Evolutionary conservation across 2,888 invertebrate species (phyloP), one percentile per base, ranked within the genome.

Genomic region (Drosophila helvetica): DNA sequence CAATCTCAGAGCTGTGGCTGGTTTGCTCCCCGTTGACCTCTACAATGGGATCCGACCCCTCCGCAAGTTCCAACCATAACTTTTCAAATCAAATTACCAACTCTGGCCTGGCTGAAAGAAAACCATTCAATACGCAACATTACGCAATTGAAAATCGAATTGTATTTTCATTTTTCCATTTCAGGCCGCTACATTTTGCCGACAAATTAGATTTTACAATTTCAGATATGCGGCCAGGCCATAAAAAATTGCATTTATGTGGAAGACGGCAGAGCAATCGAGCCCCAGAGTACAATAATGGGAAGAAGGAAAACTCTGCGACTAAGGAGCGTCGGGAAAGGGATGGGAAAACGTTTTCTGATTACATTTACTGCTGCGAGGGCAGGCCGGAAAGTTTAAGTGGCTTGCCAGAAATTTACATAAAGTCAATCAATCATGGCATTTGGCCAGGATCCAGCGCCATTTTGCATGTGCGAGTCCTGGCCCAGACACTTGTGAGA

Each of bases 341-440:
- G 42, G 19, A 42, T 22, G 42, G 1, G 64, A 74, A 67, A 51
- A 54, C 45, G 53, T 70, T 63, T 55, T 51, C 75, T 76, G 86
- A 83, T 83, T 86, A 69, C 66, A 75, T 67, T 51, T 54, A 7
- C 3, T 47, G 25, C 12, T 10, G 19, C 43, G 18, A n/a, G 57
- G 15, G 8, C 7, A 48, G 51, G 19, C 10, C 25, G 51, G 33
- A 25, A 27, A 53, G 48, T 72, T 68, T 75, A 85, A 86, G 85
- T 85, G 87, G 75, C 74, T 75, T 80, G 86, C 75, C 76, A 71
- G 50, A 66, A 86, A 86, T 86, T 86, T 88, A 86, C 86, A 86
- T 86, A 86, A 86, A 88, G 71, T 88, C 88, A 84, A 86, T 86
- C 86, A 86, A 86, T 86, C 86, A 86, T 76, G 83, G 80, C 74